A percentile compares a stretch with the other conserved stretches of the same genome.
Conservation (phyloP, 2,113 vertebrate genomes). For the Uropsilus gracilis region DNA sequence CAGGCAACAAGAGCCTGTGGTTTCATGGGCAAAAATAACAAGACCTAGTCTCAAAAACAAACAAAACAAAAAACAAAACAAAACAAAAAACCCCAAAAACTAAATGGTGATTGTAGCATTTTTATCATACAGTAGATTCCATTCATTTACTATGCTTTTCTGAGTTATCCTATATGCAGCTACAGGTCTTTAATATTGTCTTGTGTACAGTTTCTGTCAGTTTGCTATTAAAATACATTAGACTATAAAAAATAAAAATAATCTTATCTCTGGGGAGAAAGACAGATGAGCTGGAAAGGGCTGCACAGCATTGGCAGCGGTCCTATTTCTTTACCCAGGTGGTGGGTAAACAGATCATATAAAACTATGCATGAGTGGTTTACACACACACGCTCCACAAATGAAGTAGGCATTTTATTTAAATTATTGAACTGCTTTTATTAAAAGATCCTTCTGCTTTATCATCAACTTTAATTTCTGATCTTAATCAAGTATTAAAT, state of each 20-base stretch:
- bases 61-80: no score
- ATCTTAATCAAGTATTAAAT: background rate
- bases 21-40: no score
- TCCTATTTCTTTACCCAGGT: background rate
- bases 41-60: no score
- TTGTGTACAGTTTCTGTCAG: no score
- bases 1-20: no score
- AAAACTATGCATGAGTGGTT: background rate
- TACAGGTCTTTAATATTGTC: constrained; percentile 84
- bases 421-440: constrained; percentile 17
- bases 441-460: background rate
- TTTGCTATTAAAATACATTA: no score
- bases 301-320: background rate
- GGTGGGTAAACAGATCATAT: background rate
- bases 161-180: constrained; percentile 9
- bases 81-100: no score
- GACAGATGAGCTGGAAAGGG: background rate
- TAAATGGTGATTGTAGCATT: constrained; percentile 90
- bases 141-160: constrained; percentile 87
- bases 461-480: constrained; percentile 35
- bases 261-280: background rate
- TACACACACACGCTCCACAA: background rate
- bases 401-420: constrained; percentile 10
- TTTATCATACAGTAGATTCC: constrained; percentile 89
- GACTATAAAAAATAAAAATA: background rate